Percentiles rank a stretch among this genome's conserved stretches.
Conservation (phyloP, 2,113 vertebrate genomes). For the Athene noctua region DNA sequence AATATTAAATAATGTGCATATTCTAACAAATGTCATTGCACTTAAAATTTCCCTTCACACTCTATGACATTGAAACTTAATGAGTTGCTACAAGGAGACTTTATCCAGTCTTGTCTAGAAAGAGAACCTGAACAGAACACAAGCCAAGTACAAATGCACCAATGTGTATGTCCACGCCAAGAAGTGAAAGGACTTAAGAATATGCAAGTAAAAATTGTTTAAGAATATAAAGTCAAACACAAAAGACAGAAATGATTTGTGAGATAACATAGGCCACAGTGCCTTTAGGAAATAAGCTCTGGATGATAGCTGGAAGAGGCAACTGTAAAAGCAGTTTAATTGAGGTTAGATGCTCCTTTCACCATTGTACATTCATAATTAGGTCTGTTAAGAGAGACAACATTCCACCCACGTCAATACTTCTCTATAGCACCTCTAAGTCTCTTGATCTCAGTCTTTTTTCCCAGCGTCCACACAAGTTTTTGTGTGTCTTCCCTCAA, state of each 20-base stretch:
- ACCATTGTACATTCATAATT: background rate
- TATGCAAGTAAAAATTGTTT: background rate
- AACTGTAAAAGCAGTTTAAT: background rate
- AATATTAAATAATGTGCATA: slow-evolving; percentile 33
- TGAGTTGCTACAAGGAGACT: background rate
- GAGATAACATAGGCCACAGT: background rate
- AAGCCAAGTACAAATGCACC: background rate
- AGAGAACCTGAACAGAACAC: background rate
- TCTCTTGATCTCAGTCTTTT: background rate
- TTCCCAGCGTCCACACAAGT: background rate
- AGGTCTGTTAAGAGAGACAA: background rate
- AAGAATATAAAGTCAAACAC: background rate
- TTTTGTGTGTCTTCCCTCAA: fast-evolving
- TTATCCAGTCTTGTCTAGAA: background rate
- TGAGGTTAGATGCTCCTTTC: background rate
- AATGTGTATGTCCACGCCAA: background rate
- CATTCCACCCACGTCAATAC: background rate
- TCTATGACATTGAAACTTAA: slow-evolving; percentile 19
- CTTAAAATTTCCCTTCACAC: background rate
- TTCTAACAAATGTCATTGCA: slow-evolving; percentile 45
- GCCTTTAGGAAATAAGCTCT: background rate
- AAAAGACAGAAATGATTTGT: background rate
- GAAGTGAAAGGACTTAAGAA: background rate
- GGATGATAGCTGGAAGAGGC: background rate
- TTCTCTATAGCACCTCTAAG: background rate